phyloP scores from a whole-genome alignment of 2,888 invertebrate genomes.

The Norana najaformis region DNA sequence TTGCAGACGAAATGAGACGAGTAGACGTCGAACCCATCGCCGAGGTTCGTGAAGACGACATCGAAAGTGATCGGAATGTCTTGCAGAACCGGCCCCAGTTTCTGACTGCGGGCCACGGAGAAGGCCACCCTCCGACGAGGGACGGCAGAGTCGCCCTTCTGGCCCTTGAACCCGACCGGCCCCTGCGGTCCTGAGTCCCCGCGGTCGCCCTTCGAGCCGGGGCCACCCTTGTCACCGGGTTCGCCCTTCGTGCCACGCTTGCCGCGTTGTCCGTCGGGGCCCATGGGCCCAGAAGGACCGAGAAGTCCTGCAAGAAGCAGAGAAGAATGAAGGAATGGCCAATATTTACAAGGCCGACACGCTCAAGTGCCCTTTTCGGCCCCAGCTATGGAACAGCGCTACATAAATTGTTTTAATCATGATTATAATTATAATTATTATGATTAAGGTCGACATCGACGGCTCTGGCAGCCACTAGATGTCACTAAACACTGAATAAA shows the following conservation, averaged over 20 bases:
- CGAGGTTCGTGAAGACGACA: slow-evolving; percentile 55
- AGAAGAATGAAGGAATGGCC: too few species aligned
- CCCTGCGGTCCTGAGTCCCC: slow-evolving; percentile 54
- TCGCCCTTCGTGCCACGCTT: slow-evolving; percentile 49
- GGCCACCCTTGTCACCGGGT: slow-evolving; percentile 47
- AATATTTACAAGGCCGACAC: too few species aligned
- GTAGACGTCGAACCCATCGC: slow-evolving; percentile 55
- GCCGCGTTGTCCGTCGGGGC: slow-evolving; percentile 46
- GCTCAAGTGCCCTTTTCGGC: too few species aligned
- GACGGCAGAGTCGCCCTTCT: slow-evolving; percentile 41
- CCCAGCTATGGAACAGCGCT: too few species aligned
- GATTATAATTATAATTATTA: too few species aligned
- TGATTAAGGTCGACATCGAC: too few species aligned
- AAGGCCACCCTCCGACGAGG: slow-evolving; percentile 52
- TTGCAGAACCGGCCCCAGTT: slow-evolving; percentile 57
- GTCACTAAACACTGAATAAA: too few species aligned
- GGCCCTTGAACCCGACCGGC: slow-evolving; percentile 49
- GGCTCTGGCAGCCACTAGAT: too few species aligned
- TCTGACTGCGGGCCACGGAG: slow-evolving; percentile 55
- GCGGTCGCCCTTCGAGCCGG: slow-evolving; percentile 49
- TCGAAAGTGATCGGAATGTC: slow-evolving; percentile 58
- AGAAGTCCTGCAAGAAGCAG: not conserved
- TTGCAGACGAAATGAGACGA: slow-evolving; percentile 57
- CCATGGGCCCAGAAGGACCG: not conserved
- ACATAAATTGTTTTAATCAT: too few species aligned